Conservation (phyloP, 92 coral and sea anemone species). For the Micromussa lordhowensis region DNA sequence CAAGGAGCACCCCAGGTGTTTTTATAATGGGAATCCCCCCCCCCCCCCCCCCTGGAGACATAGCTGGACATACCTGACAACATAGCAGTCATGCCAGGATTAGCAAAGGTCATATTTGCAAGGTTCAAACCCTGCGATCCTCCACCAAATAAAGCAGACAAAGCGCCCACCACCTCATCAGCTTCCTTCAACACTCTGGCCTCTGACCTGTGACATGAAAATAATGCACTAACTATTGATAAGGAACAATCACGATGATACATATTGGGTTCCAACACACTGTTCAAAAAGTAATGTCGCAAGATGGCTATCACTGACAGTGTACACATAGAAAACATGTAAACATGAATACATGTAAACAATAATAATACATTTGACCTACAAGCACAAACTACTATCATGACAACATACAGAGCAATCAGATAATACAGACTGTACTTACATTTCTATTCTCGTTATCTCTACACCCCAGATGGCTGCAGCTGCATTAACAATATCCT, state of each 20-base stretch:
- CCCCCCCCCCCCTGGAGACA: too few species aligned
- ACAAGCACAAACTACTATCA: neutral
- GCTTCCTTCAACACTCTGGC: constrained; percentile 71
- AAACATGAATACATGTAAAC: too few species aligned
- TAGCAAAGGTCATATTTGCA: constrained; percentile 37
- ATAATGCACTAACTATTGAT: neutral
- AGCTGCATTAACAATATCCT: constrained; percentile 80
- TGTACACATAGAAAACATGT: too few species aligned
- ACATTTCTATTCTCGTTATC: constrained; percentile 87
- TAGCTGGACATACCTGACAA: constrained; percentile 33
- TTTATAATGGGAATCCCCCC: too few species aligned
- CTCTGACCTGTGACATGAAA: constrained; percentile 57
- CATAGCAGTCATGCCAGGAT: constrained; percentile 29
- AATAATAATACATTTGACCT: too few species aligned
- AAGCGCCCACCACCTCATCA: constrained; percentile 36
- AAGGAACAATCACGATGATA: neutral
- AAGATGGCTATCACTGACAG: too few species aligned
- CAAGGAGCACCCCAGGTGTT: too few species aligned
- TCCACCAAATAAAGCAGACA: constrained; percentile 41
- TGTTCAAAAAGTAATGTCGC: neutral
- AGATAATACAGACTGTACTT: constrained; percentile 29
- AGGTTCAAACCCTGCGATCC: constrained; percentile 33
- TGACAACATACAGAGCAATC: neutral
- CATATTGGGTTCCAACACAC: neutral
- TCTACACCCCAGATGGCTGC: constrained; percentile 88